Percentiles rank a stretch among this genome's conserved stretches.
Evolutionary conservation across 2,888 invertebrate genomes (phyloP).

Genomic region (Liposcelis brunnea): DNA sequence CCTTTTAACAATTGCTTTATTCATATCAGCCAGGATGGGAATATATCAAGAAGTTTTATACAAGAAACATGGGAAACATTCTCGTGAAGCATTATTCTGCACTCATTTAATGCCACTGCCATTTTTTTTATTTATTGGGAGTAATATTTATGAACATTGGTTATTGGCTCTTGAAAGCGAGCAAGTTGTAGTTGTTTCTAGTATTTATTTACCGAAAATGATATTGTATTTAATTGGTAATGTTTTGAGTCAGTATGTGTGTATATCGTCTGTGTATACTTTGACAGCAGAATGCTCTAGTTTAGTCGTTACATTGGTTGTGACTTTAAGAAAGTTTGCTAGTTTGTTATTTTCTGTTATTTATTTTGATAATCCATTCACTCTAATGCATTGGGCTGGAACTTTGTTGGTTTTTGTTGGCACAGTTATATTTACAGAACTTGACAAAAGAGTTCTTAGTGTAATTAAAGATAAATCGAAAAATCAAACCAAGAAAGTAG

Average conservation of each 20-base stretch:
- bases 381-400: conserved; percentile 77
- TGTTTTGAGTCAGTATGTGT: conserved; percentile 78
- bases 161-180: conserved; percentile 51
- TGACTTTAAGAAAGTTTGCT: conserved; percentile 88
- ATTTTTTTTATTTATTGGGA: conserved; percentile 61
- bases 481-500: conserved; percentile 6
- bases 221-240: conserved; percentile 65
- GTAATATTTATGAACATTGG: conserved; percentile 62
- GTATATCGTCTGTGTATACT: conserved; percentile 88
- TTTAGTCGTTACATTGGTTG: conserved; percentile 84
- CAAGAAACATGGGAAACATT: conserved; percentile 73
- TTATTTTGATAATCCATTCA: conserved; percentile 91
- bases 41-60: conserved; percentile 84
- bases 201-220: conserved; percentile 49
- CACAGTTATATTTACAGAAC: conserved; percentile 79
- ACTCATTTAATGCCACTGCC: conserved; percentile 84
- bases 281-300: conserved; percentile 89
- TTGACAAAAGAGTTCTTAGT: not conserved
- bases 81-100: conserved; percentile 72
- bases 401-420: conserved; percentile 81
- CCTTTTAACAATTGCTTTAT: conserved; percentile 70
- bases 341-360: conserved; percentile 89
- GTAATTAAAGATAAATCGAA: not conserved
- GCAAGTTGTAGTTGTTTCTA: conserved; percentile 34
- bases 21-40: conserved; percentile 90